Evolutionary conservation across 2,797 vertebrate species (phyloP).

Genomic region (Uromys caudimaculatus): DNA sequence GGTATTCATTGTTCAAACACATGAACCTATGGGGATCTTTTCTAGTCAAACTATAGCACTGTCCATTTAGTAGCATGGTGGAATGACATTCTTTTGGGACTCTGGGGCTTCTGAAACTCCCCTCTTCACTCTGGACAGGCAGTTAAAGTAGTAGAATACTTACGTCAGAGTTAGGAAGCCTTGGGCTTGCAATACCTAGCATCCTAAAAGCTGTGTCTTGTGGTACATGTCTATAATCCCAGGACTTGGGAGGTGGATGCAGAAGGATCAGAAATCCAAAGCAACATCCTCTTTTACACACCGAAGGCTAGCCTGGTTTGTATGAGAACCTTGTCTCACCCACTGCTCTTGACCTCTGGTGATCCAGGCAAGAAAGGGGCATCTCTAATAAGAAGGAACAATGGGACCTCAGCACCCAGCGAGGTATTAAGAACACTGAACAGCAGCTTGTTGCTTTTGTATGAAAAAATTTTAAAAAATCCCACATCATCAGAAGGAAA

Average conservation of each 20-base stretch:
- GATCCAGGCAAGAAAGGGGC: background rate
- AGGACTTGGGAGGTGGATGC: background rate
- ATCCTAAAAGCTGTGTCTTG: background rate
- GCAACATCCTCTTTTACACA: background rate
- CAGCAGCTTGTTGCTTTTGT: constrained; percentile 26
- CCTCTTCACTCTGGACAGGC: background rate
- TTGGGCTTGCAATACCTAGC: background rate
- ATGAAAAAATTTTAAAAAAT: background rate
- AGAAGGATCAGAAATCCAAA: background rate
- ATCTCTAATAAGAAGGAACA: background rate
- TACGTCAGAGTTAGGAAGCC: background rate
- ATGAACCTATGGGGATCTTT: background rate
- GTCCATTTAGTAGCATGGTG: background rate
- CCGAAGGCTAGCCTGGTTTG: background rate
- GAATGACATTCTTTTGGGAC: background rate
- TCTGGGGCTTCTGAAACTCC: background rate
- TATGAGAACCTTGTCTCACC: background rate
- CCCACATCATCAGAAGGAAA: constrained; percentile 36
- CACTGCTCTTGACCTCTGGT: background rate
- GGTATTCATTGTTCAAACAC: background rate
- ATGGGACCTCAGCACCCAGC: background rate
- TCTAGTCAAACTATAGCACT: too few relatives aligned
- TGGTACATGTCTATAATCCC: background rate
- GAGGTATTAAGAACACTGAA: background rate
- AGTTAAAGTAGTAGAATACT: background rate